These are phyloP conservation scores for Heterocephalus glaber DNA, from an alignment of 2,113 vertebrate genomes.

Conservation along the genomic window DNA sequence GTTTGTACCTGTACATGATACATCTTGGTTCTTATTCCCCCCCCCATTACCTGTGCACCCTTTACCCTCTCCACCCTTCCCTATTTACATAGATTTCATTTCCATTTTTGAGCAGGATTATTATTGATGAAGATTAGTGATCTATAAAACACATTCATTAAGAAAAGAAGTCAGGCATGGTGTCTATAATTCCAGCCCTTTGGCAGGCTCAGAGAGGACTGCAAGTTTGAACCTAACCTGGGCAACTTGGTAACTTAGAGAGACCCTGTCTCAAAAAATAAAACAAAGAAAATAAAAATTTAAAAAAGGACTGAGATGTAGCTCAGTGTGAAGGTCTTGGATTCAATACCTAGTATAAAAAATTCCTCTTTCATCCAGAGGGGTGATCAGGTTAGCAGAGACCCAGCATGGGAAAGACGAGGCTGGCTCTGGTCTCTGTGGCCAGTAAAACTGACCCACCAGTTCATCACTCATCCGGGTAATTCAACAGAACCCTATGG, in stretches of 20 bases:
- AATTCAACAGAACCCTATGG: neutral
- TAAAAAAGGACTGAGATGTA: neutral
- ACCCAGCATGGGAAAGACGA: rapidly evolving
- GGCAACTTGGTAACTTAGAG: neutral
- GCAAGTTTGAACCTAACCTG: neutral
- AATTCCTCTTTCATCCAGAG: neutral
- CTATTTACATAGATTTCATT: too few species aligned
- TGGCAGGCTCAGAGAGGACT: neutral
- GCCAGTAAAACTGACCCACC: neutral
- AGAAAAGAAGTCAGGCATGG: neutral
- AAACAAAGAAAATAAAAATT: neutral
- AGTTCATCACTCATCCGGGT: neutral
- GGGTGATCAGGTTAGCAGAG: neutral
- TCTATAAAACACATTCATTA: neutral
- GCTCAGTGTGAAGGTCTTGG: neutral
- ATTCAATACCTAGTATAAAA: neutral
- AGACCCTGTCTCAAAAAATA: neutral
- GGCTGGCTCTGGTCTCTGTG: neutral
- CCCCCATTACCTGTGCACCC: too few species aligned
- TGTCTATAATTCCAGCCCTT: neutral
- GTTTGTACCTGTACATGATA: too few species aligned
- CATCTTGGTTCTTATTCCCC: too few species aligned
- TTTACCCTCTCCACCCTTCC: too few species aligned
- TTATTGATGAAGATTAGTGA: too few species aligned
- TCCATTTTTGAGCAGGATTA: neutral